phyloP scores from a whole-genome alignment of 1,140 invertebrate species.

The Teleogryllus occipitalis region DNA sequence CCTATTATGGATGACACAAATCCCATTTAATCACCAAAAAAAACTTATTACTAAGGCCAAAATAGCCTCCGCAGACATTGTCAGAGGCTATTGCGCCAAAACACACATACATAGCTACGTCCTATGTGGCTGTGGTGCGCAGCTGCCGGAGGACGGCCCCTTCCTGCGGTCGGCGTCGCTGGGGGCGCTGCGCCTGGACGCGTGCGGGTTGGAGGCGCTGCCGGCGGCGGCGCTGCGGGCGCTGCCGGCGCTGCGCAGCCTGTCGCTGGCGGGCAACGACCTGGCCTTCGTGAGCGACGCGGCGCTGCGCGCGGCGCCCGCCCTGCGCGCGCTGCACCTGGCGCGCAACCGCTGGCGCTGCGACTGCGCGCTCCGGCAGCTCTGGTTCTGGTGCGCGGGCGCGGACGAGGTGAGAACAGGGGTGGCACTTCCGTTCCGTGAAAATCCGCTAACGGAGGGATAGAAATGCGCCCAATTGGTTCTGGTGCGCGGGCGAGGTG shows the following conservation, averaged over 20 bases:
- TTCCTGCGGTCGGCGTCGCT: background rate
- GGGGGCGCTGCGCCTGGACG: background rate
- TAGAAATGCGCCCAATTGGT: no score
- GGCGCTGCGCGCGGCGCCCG: background rate
- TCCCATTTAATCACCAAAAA: no score
- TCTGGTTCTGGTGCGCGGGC: background rate
- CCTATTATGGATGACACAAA: no score
- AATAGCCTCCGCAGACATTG: no score
- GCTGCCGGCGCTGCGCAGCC: background rate
- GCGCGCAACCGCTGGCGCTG: background rate
- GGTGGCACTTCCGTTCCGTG: no score
- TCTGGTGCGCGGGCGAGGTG: no score
- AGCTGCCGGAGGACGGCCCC: no score
- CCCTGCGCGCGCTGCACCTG: background rate
- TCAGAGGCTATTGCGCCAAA: no score
- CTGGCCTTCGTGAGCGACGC: background rate
- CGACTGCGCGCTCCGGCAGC: background rate
- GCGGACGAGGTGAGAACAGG: background rate
- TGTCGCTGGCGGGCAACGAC: background rate
- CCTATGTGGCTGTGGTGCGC: no score
- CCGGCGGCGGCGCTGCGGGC: background rate
- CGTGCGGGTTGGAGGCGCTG: background rate
- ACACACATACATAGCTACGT: no score
- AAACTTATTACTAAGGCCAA: no score
- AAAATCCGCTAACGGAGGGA: no score